Evolutionary conservation across 2,888 invertebrate genomes (phyloP), one percentile per base, ranked within the genome.

Genomic region (Caradrina clavipalpis): DNA sequence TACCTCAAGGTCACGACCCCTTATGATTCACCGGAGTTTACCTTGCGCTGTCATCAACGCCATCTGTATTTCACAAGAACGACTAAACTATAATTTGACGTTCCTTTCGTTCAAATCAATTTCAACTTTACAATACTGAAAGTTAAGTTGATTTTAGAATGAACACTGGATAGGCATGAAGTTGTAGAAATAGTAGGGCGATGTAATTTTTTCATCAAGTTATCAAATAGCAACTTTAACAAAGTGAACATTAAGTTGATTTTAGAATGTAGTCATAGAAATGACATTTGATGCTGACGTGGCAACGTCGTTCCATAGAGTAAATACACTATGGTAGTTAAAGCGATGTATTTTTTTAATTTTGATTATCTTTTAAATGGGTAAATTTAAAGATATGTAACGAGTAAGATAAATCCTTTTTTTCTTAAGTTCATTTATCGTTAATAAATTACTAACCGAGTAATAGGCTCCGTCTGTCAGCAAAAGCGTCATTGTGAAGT

Each of bases 11-110:
- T 66, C 47, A 68, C 39, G 49, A 19, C n/a, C 17, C 0, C n/a
- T 2, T 42, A 21, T 67, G 64, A 71, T 11, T 64, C 71, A 73
- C n/a, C 15, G 10, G 31, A 6, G 3, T 50, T 51, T 39, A 6
- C 65, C 35, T 21, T 15, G n/a, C 19, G 17, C 19, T 22, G 45
- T 10, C n/a, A 21, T 35, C 2, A 51, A 55, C 56, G 73, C 73
- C 71, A 73, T 71, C 71, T 71, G 3, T 26, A 6, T 5, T 0
- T 19, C 1, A 47, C 6, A 3, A 22, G 17, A 50, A 19, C 2
- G 8, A 71, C 64, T 64, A 56, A 35, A 56, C 42, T 11, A 55
- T 10, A 13, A 39, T 17, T 6, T 21, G 15, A 0, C 22, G 7
- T n/a, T 4, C 1, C 17, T 49, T 6, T 8, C 3, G 21, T 35